These are phyloP conservation scores for Eubucco bourcierii DNA, from an alignment of 2,113 vertebrate species.

Conservation along the genomic window DNA sequence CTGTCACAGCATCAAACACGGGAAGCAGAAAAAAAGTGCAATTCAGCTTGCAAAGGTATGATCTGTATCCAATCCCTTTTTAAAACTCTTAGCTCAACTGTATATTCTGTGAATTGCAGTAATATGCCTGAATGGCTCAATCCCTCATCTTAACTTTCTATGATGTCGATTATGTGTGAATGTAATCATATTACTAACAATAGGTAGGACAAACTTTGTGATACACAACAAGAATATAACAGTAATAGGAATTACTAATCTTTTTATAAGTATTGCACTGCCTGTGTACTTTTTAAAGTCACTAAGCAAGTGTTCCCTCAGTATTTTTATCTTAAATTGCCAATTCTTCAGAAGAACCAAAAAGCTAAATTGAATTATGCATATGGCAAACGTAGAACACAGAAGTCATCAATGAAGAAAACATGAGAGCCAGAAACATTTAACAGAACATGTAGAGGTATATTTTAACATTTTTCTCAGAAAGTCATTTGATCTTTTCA, in stretches of 20 bases:
- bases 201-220: neutral
- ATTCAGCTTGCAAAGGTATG: conserved; percentile 56
- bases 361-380: conserved; percentile 3
- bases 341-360: conserved; percentile 9
- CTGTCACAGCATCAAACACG: conserved; percentile 34
- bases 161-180: neutral
- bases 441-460: conserved; percentile 46
- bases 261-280: neutral
- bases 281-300: neutral
- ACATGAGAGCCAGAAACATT: conserved; percentile 9
- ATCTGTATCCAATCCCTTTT: neutral
- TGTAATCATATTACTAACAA: neutral
- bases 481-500: neutral
- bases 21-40: neutral
- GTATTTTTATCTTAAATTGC: neutral
- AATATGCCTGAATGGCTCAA: neutral
- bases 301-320: neutral
- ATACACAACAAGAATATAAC: neutral
- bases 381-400: neutral
- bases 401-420: neutral
- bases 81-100: neutral
- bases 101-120: neutral
- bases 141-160: neutral
- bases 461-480: neutral
- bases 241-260: neutral